Conservation (phyloP, 2,888 invertebrate species). For the Iphiclides podalirius region DNA sequence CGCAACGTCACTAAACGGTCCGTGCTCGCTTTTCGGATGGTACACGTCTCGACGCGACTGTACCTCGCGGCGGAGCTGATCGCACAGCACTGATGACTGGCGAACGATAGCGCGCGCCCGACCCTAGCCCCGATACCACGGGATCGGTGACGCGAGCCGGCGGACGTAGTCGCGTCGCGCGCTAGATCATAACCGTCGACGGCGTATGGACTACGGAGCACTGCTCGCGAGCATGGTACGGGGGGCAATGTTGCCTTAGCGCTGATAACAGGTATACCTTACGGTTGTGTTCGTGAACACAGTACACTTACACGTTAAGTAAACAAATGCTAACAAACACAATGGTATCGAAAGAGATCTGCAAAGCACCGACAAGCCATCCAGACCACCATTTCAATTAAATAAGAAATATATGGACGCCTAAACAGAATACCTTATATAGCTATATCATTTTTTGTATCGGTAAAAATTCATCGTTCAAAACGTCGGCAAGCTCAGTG, state of each 20-base stretch:
- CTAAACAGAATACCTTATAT: too few species aligned
- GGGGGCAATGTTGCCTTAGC: slow-evolving; percentile 44
- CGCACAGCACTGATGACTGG: slow-evolving; percentile 71
- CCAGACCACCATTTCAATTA: neutral
- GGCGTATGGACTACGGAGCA: slow-evolving; percentile 23
- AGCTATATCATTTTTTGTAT: too few species aligned
- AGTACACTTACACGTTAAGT: slow-evolving; percentile 38
- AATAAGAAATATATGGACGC: too few species aligned
- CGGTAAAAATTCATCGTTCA: too few species aligned
- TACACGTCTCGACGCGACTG: slow-evolving; percentile 46
- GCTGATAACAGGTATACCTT: slow-evolving; percentile 56
- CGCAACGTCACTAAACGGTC: slow-evolving; percentile 68
- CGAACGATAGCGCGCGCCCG: slow-evolving; percentile 74
- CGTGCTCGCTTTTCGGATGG: too few species aligned
- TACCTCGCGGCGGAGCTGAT: slow-evolving; percentile 65
- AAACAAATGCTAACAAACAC: slow-evolving; percentile 39
- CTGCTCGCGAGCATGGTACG: slow-evolving; percentile 39
- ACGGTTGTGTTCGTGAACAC: slow-evolving; percentile 34
- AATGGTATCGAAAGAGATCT: slow-evolving; percentile 9
- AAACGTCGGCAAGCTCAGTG: too few species aligned
- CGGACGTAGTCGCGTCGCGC: slow-evolving; percentile 39
- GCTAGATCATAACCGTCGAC: slow-evolving; percentile 28
- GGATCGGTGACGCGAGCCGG: slow-evolving; percentile 41
- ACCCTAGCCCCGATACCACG: slow-evolving; percentile 67
- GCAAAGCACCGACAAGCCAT: neutral